A percentile compares a stretch with the other conserved stretches of the same genome.
Conservation (phyloP, 2,888 invertebrate species). For the Hermaeophaga mercurialis region DNA sequence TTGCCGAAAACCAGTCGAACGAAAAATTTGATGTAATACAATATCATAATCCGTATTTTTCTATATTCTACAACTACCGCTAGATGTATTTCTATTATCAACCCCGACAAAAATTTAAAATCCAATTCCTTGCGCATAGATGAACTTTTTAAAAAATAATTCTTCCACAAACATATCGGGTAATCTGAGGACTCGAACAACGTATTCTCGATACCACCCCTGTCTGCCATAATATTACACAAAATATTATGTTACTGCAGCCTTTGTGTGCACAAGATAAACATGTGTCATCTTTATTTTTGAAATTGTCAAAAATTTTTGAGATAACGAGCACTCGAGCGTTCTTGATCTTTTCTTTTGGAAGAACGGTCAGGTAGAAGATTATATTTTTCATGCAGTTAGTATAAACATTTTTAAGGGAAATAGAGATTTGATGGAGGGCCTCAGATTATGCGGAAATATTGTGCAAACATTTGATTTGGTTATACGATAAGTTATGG, state of each 20-base stretch:
- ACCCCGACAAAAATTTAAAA: slow-evolving; percentile 29
- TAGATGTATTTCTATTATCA: slow-evolving; percentile 34
- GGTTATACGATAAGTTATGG: slow-evolving; percentile 35
- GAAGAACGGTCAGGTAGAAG: slow-evolving; percentile 39
- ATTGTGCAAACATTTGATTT: slow-evolving; percentile 40
- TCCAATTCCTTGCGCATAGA: slow-evolving; percentile 47
- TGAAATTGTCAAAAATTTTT: slow-evolving; percentile 44
- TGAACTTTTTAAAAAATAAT: slow-evolving; percentile 47
- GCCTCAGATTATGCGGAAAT: slow-evolving; percentile 42
- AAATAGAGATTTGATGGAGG: slow-evolving; percentile 29
- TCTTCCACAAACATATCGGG: slow-evolving; percentile 48
- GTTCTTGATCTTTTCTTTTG: slow-evolving; percentile 37
- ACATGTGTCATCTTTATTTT: slow-evolving; percentile 49
- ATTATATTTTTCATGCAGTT: slow-evolving; percentile 35
- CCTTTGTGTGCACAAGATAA: slow-evolving; percentile 46
- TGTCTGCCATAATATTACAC: slow-evolving; percentile 46
- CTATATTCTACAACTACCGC: slow-evolving; percentile 11
- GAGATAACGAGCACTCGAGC: slow-evolving; percentile 45
- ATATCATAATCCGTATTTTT: slow-evolving; percentile 30
- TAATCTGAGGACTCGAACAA: slow-evolving; percentile 41
- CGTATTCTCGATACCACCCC: slow-evolving; percentile 39
- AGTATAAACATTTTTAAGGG: slow-evolving; percentile 40
- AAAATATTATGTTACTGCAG: slow-evolving; percentile 51
- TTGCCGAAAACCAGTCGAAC: slow-evolving; percentile 22
- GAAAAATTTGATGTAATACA: slow-evolving; percentile 27